Conservation (phyloP, 1,140 invertebrate species). For the Cotesia typhae region DNA sequence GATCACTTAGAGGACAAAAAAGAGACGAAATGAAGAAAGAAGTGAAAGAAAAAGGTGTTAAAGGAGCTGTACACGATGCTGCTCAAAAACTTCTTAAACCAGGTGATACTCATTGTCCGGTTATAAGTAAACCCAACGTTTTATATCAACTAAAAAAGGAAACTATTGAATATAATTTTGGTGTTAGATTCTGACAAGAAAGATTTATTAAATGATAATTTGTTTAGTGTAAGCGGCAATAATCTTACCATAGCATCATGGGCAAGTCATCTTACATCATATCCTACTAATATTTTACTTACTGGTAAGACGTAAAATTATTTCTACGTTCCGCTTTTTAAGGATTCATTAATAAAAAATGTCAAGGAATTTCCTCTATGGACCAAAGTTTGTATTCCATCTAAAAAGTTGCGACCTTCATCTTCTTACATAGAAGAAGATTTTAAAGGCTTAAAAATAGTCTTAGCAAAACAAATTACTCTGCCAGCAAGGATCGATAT, state of each 20-base stretch:
- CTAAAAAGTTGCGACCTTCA: background rate
- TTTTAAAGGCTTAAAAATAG: background rate
- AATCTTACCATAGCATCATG: background rate
- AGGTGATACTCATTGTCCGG: too few relatives aligned
- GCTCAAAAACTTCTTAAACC: too few relatives aligned
- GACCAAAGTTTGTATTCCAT: background rate
- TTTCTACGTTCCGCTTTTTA: background rate
- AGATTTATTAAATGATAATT: background rate
- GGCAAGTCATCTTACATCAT: background rate
- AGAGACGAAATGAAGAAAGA: too few relatives aligned
- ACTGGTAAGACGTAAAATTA: background rate
- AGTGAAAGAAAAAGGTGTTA: too few relatives aligned
- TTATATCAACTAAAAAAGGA: too few relatives aligned
- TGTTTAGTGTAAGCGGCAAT: background rate
- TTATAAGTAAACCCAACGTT: too few relatives aligned
- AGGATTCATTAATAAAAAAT: background rate
- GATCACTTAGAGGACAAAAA: too few relatives aligned
- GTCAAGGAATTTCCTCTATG: conserved; percentile 4
- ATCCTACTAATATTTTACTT: background rate
- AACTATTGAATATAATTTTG: too few relatives aligned
- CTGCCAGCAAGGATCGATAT: background rate
- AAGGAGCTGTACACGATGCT: too few relatives aligned
- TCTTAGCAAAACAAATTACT: background rate
- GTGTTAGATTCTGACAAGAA: background rate
- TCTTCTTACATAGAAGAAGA: background rate